phyloP scores from a whole-genome alignment of 2,888 invertebrate genomes.

The Trachelus iudaicus region DNA sequence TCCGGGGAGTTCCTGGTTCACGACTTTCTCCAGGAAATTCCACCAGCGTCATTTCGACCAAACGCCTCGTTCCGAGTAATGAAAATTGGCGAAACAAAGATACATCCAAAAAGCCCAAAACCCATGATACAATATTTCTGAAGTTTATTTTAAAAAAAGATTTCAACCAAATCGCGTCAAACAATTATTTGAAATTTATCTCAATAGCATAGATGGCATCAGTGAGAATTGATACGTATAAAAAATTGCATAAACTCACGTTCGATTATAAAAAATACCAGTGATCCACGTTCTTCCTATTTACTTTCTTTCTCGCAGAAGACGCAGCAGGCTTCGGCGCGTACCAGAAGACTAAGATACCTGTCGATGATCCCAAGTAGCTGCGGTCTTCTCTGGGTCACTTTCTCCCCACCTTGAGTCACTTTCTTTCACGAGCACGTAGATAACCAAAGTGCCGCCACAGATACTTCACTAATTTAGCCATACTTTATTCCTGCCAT shows the following conservation, averaged over 20 bases:
- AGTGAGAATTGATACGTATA: background rate
- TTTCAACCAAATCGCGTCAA: background rate
- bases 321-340: too few relatives aligned
- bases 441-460: background rate
- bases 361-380: background rate
- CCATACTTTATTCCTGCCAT: background rate
- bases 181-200: background rate
- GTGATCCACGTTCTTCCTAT: background rate
- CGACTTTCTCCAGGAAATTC: conserved; percentile 53
- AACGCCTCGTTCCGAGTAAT: background rate
- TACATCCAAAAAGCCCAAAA: background rate
- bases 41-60: conserved; percentile 19
- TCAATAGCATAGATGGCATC: background rate
- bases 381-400: conserved; percentile 41
- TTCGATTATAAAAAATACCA: background rate
- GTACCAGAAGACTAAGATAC: too few relatives aligned
- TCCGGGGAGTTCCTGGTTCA: background rate
- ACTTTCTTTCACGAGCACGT: conserved; percentile 47
- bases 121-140: background rate
- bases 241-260: background rate
- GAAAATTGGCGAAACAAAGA: background rate
- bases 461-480: background rate
- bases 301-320: background rate
- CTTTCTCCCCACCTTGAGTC: conserved; percentile 55
- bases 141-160: background rate